phyloP scores from a whole-genome alignment of 2,113 vertebrate genomes.

The Campylomormyrus tamandua region DNA sequence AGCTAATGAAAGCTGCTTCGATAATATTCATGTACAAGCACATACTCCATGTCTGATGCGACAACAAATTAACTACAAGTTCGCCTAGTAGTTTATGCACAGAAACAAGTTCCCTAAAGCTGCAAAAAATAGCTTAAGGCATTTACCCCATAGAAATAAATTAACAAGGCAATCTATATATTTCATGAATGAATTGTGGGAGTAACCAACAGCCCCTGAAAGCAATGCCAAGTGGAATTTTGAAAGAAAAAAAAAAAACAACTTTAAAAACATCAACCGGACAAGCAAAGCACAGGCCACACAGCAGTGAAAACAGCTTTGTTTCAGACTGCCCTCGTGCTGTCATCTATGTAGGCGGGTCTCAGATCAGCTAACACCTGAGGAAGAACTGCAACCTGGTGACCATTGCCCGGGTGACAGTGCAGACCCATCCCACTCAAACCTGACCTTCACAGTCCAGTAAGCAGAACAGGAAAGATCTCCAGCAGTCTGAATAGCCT shows the following conservation, averaged over 20 bases:
- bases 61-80: not conserved
- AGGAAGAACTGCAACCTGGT: not conserved
- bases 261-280: not conserved
- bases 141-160: not conserved
- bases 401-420: not conserved
- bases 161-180: not conserved
- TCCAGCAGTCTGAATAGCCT: not conserved
- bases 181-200: not conserved
- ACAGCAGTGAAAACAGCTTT: not conserved
- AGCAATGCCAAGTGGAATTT: not conserved
- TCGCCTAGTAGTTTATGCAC: not conserved
- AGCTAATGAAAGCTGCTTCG: not conserved
- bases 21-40: not conserved
- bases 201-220: not conserved
- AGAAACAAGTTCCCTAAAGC: not conserved
- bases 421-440: not conserved
- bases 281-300: not conserved
- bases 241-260: too few relatives aligned
- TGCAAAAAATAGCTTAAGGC: not conserved
- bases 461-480: not conserved
- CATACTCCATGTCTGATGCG: not conserved
- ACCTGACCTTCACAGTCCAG: not conserved
- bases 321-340: not conserved
- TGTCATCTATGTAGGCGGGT: not conserved
- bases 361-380: not conserved